Conservation (phyloP, 1,140 invertebrate genomes). For the Drosophila carrolli region DNA sequence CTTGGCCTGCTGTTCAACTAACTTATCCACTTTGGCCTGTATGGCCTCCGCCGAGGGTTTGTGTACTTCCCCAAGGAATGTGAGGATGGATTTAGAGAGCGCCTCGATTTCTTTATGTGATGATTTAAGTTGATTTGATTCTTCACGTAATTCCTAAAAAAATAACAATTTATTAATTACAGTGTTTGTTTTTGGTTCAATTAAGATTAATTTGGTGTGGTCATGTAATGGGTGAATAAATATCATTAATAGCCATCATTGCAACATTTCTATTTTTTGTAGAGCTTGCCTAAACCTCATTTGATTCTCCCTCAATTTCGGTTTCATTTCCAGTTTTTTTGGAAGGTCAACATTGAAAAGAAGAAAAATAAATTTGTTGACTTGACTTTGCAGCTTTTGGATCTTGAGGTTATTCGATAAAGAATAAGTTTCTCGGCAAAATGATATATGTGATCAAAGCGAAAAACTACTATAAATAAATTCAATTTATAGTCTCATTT, state of each 20-base stretch:
- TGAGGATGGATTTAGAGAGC: conserved; percentile 86
- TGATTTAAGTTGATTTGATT: conserved; percentile 86
- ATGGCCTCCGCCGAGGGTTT: conserved; percentile 86
- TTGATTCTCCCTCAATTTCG: conserved; percentile 34
- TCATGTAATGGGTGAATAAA: background rate
- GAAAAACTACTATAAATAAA: conserved; percentile 28
- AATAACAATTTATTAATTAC: conserved; percentile 9
- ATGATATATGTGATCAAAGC: conserved; percentile 23
- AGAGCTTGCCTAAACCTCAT: background rate
- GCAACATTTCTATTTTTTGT: background rate
- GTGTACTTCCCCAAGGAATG: conserved; percentile 86
- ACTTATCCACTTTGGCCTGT: conserved; percentile 86
- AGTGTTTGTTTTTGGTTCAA: background rate
- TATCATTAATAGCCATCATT: background rate
- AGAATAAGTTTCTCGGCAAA: conserved; percentile 11
- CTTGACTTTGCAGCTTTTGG: conserved; percentile 37
- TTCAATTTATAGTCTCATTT: conserved; percentile 38
- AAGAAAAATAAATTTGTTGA: conserved; percentile 39
- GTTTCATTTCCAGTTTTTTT: conserved; percentile 65
- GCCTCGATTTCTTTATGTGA: conserved; percentile 86
- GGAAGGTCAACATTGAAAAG: conserved; percentile 22
- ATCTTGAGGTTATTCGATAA: conserved; percentile 14
- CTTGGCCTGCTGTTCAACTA: conserved; percentile 86
- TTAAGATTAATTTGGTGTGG: background rate
- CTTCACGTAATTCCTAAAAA: conserved; percentile 87